Evolutionary conservation across 2,113 vertebrate species (phyloP).

Genomic region (Pedetes capensis): DNA sequence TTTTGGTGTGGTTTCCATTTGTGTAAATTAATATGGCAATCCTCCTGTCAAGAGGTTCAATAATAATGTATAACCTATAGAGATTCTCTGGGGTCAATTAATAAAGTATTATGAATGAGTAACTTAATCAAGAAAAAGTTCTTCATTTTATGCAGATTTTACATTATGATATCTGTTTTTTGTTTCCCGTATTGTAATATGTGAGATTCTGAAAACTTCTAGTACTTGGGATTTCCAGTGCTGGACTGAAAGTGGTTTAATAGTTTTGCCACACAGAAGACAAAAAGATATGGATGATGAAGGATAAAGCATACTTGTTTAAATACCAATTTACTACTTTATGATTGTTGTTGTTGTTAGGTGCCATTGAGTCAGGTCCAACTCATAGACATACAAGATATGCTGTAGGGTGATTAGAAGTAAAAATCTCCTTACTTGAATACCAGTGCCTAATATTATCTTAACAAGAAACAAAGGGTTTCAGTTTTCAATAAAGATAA

Average conservation of each 20-base stretch:
- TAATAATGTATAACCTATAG: not conserved
- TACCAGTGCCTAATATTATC: not conserved
- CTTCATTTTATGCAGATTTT: not conserved
- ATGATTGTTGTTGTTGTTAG: no score
- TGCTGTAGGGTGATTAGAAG: not conserved
- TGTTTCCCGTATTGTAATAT: no score
- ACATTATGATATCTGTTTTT: not conserved
- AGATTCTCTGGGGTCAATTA: not conserved
- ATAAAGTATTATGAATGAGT: not conserved
- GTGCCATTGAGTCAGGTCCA: no score
- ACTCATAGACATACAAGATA: not conserved
- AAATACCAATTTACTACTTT: no score
- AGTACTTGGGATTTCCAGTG: not conserved
- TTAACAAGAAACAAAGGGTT: not conserved
- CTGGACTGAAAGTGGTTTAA: not conserved
- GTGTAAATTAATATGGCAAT: not conserved
- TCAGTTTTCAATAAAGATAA: not conserved
- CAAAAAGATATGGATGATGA: not conserved
- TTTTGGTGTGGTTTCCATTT: not conserved
- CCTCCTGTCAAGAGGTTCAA: not conserved
- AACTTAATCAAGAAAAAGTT: not conserved
- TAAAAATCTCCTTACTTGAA: not conserved
- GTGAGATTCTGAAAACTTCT: not conserved
- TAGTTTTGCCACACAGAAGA: not conserved
- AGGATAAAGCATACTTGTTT: not conserved